Percentiles rank a stretch among this genome's conserved stretches.
Evolutionary conservation across 2,797 vertebrate species (phyloP).

Genomic region (Lagodon rhomboides): DNA sequence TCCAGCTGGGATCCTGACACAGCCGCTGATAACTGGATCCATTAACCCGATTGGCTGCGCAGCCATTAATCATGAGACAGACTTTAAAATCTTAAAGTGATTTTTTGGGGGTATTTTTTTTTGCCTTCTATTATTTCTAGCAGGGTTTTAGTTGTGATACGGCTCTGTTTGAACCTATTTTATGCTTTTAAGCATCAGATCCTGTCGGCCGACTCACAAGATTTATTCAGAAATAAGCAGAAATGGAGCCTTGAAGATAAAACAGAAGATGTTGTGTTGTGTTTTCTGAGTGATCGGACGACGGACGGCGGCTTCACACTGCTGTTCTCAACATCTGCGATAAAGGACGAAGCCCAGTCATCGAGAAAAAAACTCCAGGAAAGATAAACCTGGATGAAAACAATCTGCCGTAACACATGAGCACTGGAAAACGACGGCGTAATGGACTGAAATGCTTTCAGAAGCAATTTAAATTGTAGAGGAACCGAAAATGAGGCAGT

Average conservation of each 20-base stretch:
- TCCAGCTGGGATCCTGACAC: conserved; percentile 67
- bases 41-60: conserved; percentile 56
- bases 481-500: too few relatives aligned
- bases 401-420: too few relatives aligned
- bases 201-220: neutral
- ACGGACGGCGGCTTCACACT: neutral
- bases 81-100: conserved; percentile 1
- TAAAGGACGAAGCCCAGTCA: neutral
- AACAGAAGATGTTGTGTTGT: neutral
- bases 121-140: neutral
- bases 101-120: neutral
- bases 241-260: neutral
- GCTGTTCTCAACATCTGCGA: neutral
- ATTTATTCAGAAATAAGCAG: neutral
- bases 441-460: too few relatives aligned
- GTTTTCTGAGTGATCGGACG: neutral
- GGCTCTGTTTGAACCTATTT: neutral
- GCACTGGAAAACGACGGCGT: too few relatives aligned
- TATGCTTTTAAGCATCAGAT: neutral
- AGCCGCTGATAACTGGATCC: conserved; percentile 61
- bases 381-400: too few relatives aligned
- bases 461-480: too few relatives aligned
- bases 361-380: neutral
- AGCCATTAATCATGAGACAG: conserved; percentile 34
- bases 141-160: neutral